A percentile compares a stretch with the other conserved stretches of the same genome.
phyloP scores from a whole-genome alignment of 2,113 vertebrate genomes.

The Halichoerus grypus region DNA sequence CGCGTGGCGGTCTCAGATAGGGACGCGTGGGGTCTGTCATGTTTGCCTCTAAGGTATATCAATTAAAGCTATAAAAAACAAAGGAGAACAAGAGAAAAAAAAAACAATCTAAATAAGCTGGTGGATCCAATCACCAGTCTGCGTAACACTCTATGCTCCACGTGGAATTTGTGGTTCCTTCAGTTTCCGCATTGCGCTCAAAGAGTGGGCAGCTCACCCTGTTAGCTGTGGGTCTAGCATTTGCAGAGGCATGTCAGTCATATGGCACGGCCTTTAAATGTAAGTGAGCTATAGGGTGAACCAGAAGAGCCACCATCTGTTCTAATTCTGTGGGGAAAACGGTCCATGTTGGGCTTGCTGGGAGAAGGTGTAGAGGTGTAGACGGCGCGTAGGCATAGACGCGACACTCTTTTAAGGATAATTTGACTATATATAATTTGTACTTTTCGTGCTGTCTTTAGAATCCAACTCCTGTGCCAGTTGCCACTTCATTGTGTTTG shows the following conservation, averaged over 20 bases:
- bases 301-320: neutral
- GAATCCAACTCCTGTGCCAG: no score
- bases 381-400: rapidly evolving
- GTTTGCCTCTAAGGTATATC: rapidly evolving
- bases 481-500: neutral
- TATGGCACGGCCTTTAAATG: neutral
- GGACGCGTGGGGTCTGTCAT: rapidly evolving
- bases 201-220: neutral
- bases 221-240: no score
- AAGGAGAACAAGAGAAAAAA: neutral
- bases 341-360: no score
- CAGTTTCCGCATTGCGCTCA: neutral
- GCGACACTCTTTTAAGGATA: neutral
- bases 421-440: neutral
- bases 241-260: neutral
- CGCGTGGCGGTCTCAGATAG: rapidly evolving
- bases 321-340: neutral
- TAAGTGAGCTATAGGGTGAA: neutral
- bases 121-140: neutral
- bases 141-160: neutral
- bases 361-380: no score
- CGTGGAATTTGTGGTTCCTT: neutral
- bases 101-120: neutral
- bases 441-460: neutral
- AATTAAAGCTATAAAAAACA: neutral